Percentiles rank a stretch among this genome's conserved stretches.
Evolutionary conservation across 2,113 vertebrate species (phyloP).

Genomic region (Chrysochloris asiatica): DNA sequence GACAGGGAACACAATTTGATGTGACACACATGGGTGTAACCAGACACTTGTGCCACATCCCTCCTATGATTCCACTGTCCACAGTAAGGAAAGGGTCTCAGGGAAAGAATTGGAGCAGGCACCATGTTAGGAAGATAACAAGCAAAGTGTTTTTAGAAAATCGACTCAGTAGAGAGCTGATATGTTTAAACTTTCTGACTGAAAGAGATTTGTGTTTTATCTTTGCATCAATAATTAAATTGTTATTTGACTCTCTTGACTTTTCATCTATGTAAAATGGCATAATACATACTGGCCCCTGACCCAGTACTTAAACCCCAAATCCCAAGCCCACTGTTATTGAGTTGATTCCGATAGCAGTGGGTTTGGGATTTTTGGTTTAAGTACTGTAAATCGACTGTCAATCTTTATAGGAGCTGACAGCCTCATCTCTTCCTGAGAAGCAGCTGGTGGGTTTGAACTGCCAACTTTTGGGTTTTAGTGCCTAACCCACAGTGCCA

Average conservation of each 20-base stretch:
- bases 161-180: not conserved
- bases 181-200: not conserved
- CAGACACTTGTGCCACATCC: not conserved
- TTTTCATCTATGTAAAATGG: not conserved
- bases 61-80: not conserved
- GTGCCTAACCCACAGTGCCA: too few relatives aligned
- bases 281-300: not conserved
- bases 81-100: too few relatives aligned
- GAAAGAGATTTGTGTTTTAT: not conserved
- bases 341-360: too few relatives aligned
- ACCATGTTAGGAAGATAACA: not conserved
- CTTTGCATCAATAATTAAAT: not conserved
- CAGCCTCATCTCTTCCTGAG: too few relatives aligned
- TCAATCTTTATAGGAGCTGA: too few relatives aligned
- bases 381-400: too few relatives aligned
- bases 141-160: not conserved
- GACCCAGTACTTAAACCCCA: not conserved
- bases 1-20: not conserved
- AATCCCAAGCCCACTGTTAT: not conserved
- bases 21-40: accelerated
- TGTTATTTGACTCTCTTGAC: not conserved
- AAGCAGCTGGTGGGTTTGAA: too few relatives aligned
- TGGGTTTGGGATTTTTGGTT: too few relatives aligned
- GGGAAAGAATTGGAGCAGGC: not conserved
- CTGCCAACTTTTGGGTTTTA: too few relatives aligned